Percentiles rank a stretch among this genome's conserved stretches.
Conservation (phyloP, 2,113 vertebrate species). For the Podarcis raffonei region DNA sequence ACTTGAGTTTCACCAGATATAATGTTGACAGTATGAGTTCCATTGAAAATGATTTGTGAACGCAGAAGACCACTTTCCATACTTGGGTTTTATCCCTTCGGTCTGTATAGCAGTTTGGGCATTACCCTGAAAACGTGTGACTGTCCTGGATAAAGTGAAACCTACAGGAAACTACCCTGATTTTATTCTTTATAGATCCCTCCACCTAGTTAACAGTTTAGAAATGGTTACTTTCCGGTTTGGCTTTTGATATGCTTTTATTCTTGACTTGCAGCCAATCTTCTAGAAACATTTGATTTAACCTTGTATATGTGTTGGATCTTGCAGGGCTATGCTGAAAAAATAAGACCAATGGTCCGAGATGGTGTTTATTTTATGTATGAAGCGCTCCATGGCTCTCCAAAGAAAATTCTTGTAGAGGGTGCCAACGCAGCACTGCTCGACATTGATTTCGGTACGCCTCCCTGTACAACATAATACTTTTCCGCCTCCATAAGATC, state of each 20-base stretch:
- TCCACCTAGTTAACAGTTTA: no score
- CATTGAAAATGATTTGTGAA: no score
- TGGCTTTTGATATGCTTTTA: background rate
- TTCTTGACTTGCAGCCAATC: background rate
- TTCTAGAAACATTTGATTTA: background rate
- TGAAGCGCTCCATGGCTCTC: slow-evolving; percentile 90
- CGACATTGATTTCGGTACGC: slow-evolving; percentile 95
- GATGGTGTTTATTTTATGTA: slow-evolving; percentile 98
- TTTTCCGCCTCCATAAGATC: background rate
- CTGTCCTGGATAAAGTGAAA: background rate
- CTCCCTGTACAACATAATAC: slow-evolving; percentile 5
- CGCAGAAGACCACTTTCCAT: background rate
- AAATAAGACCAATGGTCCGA: slow-evolving; percentile 94
- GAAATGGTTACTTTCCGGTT: background rate
- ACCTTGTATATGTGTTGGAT: slow-evolving; percentile 1
- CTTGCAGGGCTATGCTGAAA: slow-evolving; percentile 88
- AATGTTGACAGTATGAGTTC: background rate
- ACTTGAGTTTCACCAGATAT: background rate
- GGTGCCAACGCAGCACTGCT: slow-evolving; percentile 97
- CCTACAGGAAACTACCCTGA: background rate
- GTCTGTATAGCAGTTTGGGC: background rate
- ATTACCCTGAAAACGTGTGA: no score
- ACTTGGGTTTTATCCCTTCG: background rate
- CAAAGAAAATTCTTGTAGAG: slow-evolving; percentile 95
- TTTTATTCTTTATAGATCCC: background rate